A percentile compares a stretch with the other conserved stretches of the same genome.
Evolutionary conservation across 2,113 vertebrate species (phyloP).

Genomic region (Toxostoma redivivum): DNA sequence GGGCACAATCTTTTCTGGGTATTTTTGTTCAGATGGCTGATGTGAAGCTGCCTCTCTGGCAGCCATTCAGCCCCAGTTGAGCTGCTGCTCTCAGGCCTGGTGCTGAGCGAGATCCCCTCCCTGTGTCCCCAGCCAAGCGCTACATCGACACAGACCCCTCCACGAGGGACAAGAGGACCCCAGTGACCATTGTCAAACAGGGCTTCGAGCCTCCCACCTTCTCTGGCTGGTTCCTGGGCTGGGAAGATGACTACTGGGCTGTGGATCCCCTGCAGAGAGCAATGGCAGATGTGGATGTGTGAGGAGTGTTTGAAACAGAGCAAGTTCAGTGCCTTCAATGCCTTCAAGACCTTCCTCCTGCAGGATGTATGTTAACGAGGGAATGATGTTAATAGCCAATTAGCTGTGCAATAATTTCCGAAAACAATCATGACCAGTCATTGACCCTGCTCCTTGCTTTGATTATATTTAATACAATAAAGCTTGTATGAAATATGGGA

Average conservation of each 20-base stretch:
- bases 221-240: slow-evolving; percentile 96
- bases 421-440: slow-evolving; percentile 27
- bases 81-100: neutral
- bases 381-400: slow-evolving; percentile 60
- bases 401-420: slow-evolving; percentile 61
- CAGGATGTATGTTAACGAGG: slow-evolving; percentile 28
- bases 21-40: neutral
- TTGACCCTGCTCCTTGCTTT: slow-evolving; percentile 47
- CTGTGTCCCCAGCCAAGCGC: slow-evolving; percentile 77
- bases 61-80: accelerated
- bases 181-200: slow-evolving; percentile 86
- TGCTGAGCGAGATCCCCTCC: neutral
- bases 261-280: slow-evolving; percentile 87
- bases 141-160: slow-evolving; percentile 93
- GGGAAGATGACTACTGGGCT: slow-evolving; percentile 92
- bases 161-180: slow-evolving; percentile 84
- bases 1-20: neutral
- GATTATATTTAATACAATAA: slow-evolving; percentile 73
- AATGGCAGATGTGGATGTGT: slow-evolving; percentile 86
- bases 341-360: slow-evolving; percentile 48
- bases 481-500: slow-evolving; percentile 46
- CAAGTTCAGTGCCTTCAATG: slow-evolving; percentile 39
- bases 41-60: neutral
- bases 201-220: slow-evolving; percentile 92
- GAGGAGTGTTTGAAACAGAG: neutral